Evolutionary conservation across 2,113 vertebrate genomes (phyloP).

Genomic region (Oncorhynchus masou): DNA sequence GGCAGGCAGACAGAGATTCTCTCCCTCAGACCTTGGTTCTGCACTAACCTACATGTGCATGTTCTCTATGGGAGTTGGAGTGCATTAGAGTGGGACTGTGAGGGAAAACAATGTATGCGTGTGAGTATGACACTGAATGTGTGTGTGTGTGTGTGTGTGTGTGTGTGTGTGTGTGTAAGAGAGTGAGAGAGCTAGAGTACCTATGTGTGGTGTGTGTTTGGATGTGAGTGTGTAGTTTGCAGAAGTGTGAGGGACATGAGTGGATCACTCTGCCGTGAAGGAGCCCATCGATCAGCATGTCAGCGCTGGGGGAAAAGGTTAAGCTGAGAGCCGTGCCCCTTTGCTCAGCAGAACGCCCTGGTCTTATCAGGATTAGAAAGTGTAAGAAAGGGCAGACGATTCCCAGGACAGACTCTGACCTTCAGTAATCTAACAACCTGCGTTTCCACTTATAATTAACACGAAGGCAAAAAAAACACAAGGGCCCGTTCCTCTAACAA

Average conservation of each 20-base stretch:
- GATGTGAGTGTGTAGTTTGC: slow-evolving; percentile 20
- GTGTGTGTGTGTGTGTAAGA: too few species aligned
- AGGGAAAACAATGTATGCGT: not conserved
- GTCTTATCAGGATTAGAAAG: slow-evolving; percentile 78
- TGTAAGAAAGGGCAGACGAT: slow-evolving; percentile 78
- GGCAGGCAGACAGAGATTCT: not conserved
- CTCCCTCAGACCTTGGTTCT: too few species aligned
- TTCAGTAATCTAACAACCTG: slow-evolving; percentile 78
- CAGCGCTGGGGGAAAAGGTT: slow-evolving; percentile 75
- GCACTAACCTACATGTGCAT: not conserved
- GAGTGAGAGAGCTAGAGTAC: too few species aligned
- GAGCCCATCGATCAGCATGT: slow-evolving; percentile 77
- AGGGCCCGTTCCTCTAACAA: slow-evolving; percentile 52
- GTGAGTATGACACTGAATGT: not conserved
- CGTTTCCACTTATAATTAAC: slow-evolving; percentile 76
- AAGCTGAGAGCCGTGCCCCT: slow-evolving; percentile 66
- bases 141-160: too few species aligned
- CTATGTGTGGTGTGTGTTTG: slow-evolving; percentile 28
- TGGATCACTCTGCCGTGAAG: slow-evolving; percentile 73
- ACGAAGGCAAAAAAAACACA: slow-evolving; percentile 66
- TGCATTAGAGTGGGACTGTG: not conserved
- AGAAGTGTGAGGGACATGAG: slow-evolving; percentile 53
- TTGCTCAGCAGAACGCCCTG: slow-evolving; percentile 50
- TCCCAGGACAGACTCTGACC: slow-evolving; percentile 80
- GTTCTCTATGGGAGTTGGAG: not conserved